A percentile compares a stretch with the other conserved stretches of the same genome.
Conservation (phyloP, 2,888 invertebrate species). For the Calliphora vomitoria region DNA sequence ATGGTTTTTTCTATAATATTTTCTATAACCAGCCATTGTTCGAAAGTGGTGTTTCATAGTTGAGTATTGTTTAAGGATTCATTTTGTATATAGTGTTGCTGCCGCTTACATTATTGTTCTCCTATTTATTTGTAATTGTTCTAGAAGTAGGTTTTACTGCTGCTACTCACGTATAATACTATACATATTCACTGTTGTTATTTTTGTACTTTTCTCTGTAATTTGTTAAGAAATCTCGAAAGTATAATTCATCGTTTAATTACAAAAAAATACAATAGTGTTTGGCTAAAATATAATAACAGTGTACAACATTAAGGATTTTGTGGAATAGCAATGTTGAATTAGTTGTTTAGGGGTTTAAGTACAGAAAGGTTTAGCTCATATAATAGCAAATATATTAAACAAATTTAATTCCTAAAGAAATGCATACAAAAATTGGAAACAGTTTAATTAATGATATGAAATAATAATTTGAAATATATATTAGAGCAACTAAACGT, state of each 20-base stretch:
- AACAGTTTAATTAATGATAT: background rate
- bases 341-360: background rate
- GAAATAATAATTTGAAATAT: too few relatives aligned
- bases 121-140: slow-evolving; percentile 33
- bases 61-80: slow-evolving; percentile 40
- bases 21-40: slow-evolving; percentile 44
- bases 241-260: slow-evolving; percentile 71
- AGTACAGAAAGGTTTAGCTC: background rate
- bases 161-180: background rate
- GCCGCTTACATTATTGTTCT: background rate
- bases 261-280: slow-evolving; percentile 59
- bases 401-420: background rate
- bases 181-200: background rate
- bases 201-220: slow-evolving; percentile 33
- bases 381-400: background rate
- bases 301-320: background rate
- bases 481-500: too few relatives aligned
- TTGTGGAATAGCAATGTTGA: background rate
- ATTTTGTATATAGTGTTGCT: background rate
- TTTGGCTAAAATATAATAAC: background rate
- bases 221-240: slow-evolving; percentile 70
- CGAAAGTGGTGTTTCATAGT: slow-evolving; percentile 41
- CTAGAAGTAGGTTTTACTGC: slow-evolving; percentile 38
- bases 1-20: background rate
- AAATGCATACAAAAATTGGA: background rate